Evolutionary conservation across 1,140 invertebrate genomes (phyloP), one percentile per base, ranked within the genome.

Genomic region (Eriocheir sinensis): DNA sequence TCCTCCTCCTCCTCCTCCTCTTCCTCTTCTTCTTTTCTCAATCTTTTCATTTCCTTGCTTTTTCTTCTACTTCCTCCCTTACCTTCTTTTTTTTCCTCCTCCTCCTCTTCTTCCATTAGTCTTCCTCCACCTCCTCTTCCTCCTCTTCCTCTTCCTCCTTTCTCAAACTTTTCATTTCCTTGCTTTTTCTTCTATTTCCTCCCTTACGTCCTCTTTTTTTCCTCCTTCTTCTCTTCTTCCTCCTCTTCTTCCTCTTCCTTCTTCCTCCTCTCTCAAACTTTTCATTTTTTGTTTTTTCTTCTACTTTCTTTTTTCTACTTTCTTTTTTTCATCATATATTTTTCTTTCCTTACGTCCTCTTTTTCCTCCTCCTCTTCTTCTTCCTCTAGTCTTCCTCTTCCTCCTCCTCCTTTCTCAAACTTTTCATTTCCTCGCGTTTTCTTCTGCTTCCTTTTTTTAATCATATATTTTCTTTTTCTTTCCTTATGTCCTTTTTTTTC

Each of bases 171-270:
- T 72, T 72, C 60, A 15, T n/a, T 72, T 72, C n/a, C 12, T 72
- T 72, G 12, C 60, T 72, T 72, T 72, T 72, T 72, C 12, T 72
- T 72, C 12, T 72, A 15, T 72, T 72, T n/a, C 60, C 60, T 72
- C n/a, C 60, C 60, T 72, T n/a, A 15, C 60, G 12, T 72, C 60
- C 60, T 15, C n/a, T 72, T n/a, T n/a, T n/a, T 72, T 15, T n/a
- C n/a, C n/a, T n/a, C n/a, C n/a, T n/a, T n/a, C 60, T 72, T 72
- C 60, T n/a, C 12, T 72, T 72, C 60, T n/a, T n/a, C n/a, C n/a
- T n/a, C n/a, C 60, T 72, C n/a, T 72, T n/a, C 60, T 72, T 72
- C 60, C 60, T n/a, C n/a, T 72, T n/a, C 60, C 12, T 72, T 72
- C 60, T 72, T 15, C n/a, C n/a, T n/a, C 60, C 60, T 15, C n/a